Evolutionary conservation across 2,888 invertebrate genomes (phyloP).

Genomic region (Lasioglossum calceatum): DNA sequence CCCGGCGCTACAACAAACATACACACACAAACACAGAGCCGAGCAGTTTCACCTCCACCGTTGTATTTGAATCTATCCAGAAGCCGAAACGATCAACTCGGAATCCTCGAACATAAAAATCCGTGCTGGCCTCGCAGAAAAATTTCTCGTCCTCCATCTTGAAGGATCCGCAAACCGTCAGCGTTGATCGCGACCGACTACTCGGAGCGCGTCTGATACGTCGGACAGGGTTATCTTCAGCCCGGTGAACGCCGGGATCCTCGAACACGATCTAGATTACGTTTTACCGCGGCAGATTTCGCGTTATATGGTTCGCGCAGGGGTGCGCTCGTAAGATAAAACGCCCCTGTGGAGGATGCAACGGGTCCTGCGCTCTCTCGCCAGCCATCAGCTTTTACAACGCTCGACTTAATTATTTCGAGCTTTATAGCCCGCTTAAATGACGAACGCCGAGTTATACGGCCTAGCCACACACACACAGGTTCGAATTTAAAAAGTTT

Average conservation of each 20-base stretch:
- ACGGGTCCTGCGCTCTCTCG: neutral
- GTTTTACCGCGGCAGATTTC: neutral
- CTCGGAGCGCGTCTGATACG: constrained; percentile 42
- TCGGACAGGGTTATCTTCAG: constrained; percentile 33
- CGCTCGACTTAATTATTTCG: neutral
- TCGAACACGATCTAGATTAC: neutral
- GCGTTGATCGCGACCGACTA: constrained; percentile 4
- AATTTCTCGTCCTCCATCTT: constrained; percentile 42
- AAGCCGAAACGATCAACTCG: neutral
- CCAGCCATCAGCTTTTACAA: neutral
- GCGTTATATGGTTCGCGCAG: neutral
- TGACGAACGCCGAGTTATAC: neutral
- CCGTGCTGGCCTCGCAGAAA: neutral
- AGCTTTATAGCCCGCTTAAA: neutral
- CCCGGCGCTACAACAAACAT: neutral
- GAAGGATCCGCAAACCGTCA: neutral
- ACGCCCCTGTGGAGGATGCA: neutral
- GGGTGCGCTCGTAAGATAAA: neutral
- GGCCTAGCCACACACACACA: too few species aligned
- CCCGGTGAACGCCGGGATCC: neutral
- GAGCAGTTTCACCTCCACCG: neutral
- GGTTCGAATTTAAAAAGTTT: neutral
- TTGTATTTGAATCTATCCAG: too few species aligned
- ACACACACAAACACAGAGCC: neutral
- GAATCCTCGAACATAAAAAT: neutral